These are phyloP conservation scores for Ennomos quercinarius DNA, from an alignment of 2,888 invertebrate species.

Conservation along the genomic window DNA sequence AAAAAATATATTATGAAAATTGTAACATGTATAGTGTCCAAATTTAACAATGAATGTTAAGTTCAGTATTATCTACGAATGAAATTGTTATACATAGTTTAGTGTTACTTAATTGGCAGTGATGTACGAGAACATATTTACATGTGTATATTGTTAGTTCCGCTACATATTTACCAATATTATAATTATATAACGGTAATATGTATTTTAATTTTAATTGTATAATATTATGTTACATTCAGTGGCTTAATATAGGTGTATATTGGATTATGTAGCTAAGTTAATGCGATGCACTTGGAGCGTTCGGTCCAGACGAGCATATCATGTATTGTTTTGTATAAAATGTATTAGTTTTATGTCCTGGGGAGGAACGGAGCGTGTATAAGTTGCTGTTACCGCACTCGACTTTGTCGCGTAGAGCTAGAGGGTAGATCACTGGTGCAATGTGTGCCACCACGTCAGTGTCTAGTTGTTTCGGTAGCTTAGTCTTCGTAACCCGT, in stretches of 20 bases:
- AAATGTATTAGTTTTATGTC: conserved; percentile 61
- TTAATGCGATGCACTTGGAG: conserved; percentile 50
- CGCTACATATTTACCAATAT: conserved; percentile 49
- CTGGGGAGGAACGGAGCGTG: conserved; percentile 46
- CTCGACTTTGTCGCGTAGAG: conserved; percentile 67
- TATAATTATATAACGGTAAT: conserved; percentile 29
- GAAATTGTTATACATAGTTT: conserved; percentile 53
- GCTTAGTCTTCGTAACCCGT: conserved; percentile 58
- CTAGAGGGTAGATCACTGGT: conserved; percentile 70
- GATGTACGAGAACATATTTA: conserved; percentile 30
- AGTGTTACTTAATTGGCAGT: conserved; percentile 49
- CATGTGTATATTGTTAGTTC: conserved; percentile 35
- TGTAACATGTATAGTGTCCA: conserved; percentile 34
- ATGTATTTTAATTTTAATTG: conserved; percentile 65
- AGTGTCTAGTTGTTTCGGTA: conserved; percentile 76
- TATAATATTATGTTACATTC: conserved; percentile 64
- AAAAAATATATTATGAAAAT: background rate
- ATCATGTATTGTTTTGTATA: conserved; percentile 72
- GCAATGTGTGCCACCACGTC: conserved; percentile 66
- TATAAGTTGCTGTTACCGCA: conserved; percentile 70
- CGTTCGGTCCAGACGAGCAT: conserved; percentile 60
- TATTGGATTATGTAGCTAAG: conserved; percentile 65
- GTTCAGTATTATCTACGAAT: conserved; percentile 75
- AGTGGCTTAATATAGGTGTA: conserved; percentile 73
- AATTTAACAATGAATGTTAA: conserved; percentile 28